phyloP scores from a whole-genome alignment of 2,888 invertebrate genomes.

The Drosophila melanocephala region DNA sequence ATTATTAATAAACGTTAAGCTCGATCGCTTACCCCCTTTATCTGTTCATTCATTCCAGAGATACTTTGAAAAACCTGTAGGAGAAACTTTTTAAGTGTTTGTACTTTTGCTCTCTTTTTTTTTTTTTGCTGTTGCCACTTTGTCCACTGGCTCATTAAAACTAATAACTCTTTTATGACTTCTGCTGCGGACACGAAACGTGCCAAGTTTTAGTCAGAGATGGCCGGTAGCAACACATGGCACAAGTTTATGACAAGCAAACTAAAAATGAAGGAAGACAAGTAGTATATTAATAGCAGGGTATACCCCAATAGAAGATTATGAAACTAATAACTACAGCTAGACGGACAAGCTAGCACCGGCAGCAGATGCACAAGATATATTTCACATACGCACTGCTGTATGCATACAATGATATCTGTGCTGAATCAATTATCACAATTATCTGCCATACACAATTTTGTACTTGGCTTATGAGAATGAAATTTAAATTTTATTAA shows the following conservation, averaged over 20 bases:
- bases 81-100: not conserved
- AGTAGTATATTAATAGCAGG: slow-evolving; percentile 10
- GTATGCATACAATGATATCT: slow-evolving; percentile 18
- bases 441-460: slow-evolving; percentile 14
- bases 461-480: slow-evolving; percentile 16
- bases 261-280: not conserved
- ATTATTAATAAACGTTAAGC: not conserved
- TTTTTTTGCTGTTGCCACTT: slow-evolving; percentile 18
- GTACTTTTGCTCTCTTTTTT: not conserved
- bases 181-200: slow-evolving; percentile 20
- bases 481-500: slow-evolving; percentile 34
- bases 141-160: slow-evolving; percentile 43
- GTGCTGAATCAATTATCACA: slow-evolving; percentile 24
- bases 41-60: slow-evolving; percentile 8
- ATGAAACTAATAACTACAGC: slow-evolving; percentile 34
- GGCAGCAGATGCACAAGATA: slow-evolving; percentile 3
- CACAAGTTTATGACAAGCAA: slow-evolving; percentile 17
- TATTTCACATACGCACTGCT: slow-evolving; percentile 33
- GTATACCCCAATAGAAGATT: slow-evolving; percentile 6
- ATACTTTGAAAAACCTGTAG: not conserved
- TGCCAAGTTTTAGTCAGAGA: slow-evolving; percentile 33
- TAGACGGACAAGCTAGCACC: slow-evolving; percentile 4
- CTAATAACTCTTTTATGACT: slow-evolving; percentile 63
- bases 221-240: slow-evolving; percentile 27
- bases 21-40: not conserved